Evolutionary conservation across 1,140 invertebrate genomes (phyloP).

Genomic region (Hypothenemus hampei): DNA sequence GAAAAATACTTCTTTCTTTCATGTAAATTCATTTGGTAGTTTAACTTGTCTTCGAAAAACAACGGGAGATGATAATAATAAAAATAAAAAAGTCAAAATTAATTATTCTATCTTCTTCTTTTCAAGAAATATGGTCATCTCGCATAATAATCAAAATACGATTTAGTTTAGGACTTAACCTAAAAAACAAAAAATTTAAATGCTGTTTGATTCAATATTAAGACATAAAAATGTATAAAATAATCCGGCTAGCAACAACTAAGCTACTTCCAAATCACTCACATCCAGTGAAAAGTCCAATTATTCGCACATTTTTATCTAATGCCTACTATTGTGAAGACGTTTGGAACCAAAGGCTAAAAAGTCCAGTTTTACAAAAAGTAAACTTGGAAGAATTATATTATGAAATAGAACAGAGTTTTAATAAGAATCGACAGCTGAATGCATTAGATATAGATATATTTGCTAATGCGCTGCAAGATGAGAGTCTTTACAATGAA

Average conservation of each 20-base stretch:
- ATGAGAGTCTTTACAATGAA: constrained; percentile 56
- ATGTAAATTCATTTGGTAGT: too few species aligned
- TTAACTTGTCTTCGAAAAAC: too few species aligned
- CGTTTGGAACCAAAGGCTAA: constrained; percentile 58
- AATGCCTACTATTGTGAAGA: constrained; percentile 62
- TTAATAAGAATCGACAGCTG: constrained; percentile 49
- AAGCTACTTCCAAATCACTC: background rate
- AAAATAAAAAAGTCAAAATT: too few species aligned
- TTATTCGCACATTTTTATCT: constrained; percentile 52
- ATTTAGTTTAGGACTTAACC: too few species aligned
- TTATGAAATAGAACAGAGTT: constrained; percentile 58
- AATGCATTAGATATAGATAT: constrained; percentile 71
- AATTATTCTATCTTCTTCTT: too few species aligned
- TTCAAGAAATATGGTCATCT: too few species aligned
- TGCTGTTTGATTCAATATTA: background rate
- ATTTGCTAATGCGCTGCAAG: constrained; percentile 58
- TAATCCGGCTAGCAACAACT: constrained; percentile 12
- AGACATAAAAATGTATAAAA: constrained; percentile 25
- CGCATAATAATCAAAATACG: too few species aligned
- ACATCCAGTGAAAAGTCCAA: background rate
- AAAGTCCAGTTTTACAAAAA: constrained; percentile 58
- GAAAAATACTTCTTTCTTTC: too few species aligned
- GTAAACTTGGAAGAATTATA: constrained; percentile 60
- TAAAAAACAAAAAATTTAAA: too few species aligned
- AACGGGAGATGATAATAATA: too few species aligned